Evolutionary conservation across 53 echinoderm and acorn worm species (phyloP), one percentile per base, ranked within the genome.

Genomic region (Temnopleurus reevesii): DNA sequence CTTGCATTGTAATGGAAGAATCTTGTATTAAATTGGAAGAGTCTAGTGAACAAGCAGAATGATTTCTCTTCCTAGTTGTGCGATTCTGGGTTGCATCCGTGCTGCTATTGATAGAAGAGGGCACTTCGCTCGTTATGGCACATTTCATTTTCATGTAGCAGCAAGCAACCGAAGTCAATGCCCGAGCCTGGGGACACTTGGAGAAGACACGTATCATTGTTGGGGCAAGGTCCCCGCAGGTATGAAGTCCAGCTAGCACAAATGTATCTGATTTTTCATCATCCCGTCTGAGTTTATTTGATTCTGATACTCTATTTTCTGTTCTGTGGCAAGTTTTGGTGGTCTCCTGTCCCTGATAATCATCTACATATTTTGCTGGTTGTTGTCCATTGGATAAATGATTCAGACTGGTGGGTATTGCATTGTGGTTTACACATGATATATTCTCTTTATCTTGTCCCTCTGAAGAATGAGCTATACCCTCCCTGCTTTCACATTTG

Each of bases 61-160:
- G 38, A 41, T 5, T 71, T 38, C 21, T 71, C 18, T 71, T 71
- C 2, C 71, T 71, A 21, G 33, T 47, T 10, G 1, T 56, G 83
- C 83, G 5, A 55, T 83, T 30, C 23, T 83, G 54, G 21, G 31
- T 38, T 13, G 55, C 9, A 4, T 34, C 36, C 53, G 38, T 8
- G 19, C n/a, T 21, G 8, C 41, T 71, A 21, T 10, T 2, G 71
- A n/a, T n/a, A 38, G 71, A 10, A 5, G n/a, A 71, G 6, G 8
- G 41, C 36, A 12, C 71, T 41, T 8, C 23, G 12, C 81, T 46
- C 1, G 90, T 81, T 21, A 81, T 35, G 6, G 91, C 89, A 47
- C 86, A 94, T 0, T 91, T 55, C 96, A 96, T 95, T 77, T 91
- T 93, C 95, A 95, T 95, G 49, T 96, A 96, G 88, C 96, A 96